Evolutionary conservation across 2,113 vertebrate genomes (phyloP).

Genomic region (Sapajus apella): DNA sequence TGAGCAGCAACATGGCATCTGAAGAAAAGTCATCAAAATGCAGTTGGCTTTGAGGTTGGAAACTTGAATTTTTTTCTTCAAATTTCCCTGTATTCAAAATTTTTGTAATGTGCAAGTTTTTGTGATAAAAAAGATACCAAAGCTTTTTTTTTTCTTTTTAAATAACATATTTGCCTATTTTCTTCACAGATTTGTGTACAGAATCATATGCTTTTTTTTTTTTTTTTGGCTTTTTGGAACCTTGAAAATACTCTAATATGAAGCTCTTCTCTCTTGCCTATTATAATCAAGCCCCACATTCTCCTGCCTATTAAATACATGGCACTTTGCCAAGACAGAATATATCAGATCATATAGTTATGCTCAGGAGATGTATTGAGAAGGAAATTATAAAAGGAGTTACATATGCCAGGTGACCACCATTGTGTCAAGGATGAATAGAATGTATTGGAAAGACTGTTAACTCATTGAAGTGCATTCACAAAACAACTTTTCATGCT

Average conservation of each 20-base stretch:
- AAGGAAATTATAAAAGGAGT: not conserved
- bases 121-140: not conserved
- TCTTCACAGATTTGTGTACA: not conserved
- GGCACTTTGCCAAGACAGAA: not conserved
- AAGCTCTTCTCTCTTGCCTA: not conserved
- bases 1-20: not conserved
- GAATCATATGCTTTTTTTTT: not conserved
- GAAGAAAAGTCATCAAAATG: not conserved
- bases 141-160: not conserved
- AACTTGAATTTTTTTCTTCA: not conserved
- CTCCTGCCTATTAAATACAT: not conserved
- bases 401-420: not conserved
- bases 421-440: not conserved
- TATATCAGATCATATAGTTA: not conserved
- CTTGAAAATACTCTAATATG: constrained; percentile 2
- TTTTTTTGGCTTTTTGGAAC: not conserved
- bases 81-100: not conserved
- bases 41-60: not conserved
- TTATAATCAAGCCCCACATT: not conserved
- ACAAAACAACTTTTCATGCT: not conserved
- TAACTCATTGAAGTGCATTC: not conserved
- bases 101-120: not conserved
- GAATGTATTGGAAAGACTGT: not conserved
- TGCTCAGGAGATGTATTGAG: not conserved
- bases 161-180: not conserved